phyloP scores from a whole-genome alignment of 2,113 vertebrate species.

The Acinonyx jubatus region DNA sequence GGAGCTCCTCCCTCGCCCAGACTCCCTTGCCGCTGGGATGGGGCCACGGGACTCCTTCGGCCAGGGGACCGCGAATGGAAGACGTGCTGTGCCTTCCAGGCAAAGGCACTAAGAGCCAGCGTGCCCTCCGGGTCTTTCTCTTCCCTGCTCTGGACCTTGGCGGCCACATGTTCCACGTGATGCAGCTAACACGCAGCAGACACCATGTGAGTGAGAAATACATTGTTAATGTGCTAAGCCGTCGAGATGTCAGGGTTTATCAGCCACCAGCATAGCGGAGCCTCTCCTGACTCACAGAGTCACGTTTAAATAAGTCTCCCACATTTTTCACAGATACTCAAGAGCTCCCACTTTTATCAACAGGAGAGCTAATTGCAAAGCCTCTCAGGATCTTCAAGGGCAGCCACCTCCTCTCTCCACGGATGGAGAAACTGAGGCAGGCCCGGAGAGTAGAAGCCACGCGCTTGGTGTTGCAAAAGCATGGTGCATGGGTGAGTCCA shows the following conservation, averaged over 20 bases:
- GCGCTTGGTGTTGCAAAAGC: background rate
- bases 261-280: background rate
- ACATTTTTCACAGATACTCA: background rate
- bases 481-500: accelerated
- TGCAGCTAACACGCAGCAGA: background rate
- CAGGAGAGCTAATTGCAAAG: background rate
- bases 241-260: background rate
- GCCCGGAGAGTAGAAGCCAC: background rate
- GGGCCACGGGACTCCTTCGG: background rate
- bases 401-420: background rate
- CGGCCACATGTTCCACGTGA: background rate
- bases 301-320: background rate
- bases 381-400: background rate
- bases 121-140: background rate
- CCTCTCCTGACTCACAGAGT: background rate
- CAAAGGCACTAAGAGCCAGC: background rate
- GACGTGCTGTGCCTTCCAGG: background rate
- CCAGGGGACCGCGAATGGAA: background rate
- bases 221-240: background rate
- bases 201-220: background rate
- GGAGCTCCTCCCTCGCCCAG: background rate
- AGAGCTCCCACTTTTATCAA: background rate
- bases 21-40: background rate
- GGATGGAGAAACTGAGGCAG: background rate
- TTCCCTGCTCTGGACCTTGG: background rate